A percentile compares a stretch with the other conserved stretches of the same genome.
Conservation (phyloP, 2,113 vertebrate species). For the Saguinus midas region DNA sequence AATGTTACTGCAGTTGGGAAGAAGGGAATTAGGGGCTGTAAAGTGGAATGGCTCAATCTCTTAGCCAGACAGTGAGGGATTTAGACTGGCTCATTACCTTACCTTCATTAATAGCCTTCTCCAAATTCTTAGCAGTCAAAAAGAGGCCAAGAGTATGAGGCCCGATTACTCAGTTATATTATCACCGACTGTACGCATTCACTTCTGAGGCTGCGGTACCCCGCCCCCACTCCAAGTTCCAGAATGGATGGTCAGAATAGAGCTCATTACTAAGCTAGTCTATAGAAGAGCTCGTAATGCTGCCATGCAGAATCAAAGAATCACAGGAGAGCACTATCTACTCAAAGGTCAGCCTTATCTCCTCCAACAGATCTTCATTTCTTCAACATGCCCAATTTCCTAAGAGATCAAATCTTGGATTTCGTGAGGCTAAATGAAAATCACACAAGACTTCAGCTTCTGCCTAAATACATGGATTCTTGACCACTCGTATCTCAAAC, state of each 20-base stretch:
- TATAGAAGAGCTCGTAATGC: constrained; percentile 57
- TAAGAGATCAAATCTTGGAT: constrained; percentile 47
- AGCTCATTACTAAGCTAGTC: constrained; percentile 48
- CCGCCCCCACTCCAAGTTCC: neutral
- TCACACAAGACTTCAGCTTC: constrained; percentile 68
- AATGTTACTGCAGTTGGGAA: constrained; percentile 74
- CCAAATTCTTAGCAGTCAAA: constrained; percentile 59
- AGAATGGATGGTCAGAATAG: constrained; percentile 45
- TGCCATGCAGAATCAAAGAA: constrained; percentile 38
- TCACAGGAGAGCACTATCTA: neutral
- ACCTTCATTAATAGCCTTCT: constrained; percentile 74
- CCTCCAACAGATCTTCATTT: constrained; percentile 71
- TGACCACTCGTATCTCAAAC: constrained; percentile 74
- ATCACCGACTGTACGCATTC: neutral
- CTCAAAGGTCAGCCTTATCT: constrained; percentile 60
- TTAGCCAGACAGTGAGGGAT: neutral
- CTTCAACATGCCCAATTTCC: constrained; percentile 21
- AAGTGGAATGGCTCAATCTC: constrained; percentile 70
- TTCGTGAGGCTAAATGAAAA: neutral
- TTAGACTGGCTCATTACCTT: constrained; percentile 70
- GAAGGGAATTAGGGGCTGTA: constrained; percentile 72
- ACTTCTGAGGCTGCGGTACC: neutral
- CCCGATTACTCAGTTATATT: neutral
- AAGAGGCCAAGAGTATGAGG: constrained; percentile 3
- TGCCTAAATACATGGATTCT: constrained; percentile 67